A percentile compares a stretch with the other conserved stretches of the same genome.
Evolutionary conservation across 92 coral and sea anemone genomes (phyloP).

Genomic region (Heteractis magnifica): DNA sequence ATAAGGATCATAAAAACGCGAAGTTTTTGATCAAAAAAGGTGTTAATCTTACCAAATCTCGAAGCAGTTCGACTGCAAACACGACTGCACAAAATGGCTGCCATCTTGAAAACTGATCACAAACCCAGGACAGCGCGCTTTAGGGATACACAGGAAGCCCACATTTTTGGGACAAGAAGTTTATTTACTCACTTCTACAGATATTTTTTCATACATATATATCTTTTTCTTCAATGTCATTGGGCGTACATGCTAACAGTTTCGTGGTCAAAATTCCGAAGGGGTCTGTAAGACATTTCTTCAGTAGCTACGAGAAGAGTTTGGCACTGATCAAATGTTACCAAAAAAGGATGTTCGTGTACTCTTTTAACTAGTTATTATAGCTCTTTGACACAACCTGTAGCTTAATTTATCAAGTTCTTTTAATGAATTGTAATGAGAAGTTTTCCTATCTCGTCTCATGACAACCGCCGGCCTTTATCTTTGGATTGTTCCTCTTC

Average conservation of each 20-base stretch:
- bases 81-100: conserved; percentile 72
- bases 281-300: too few species aligned
- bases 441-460: too few species aligned
- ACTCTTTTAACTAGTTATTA: too few species aligned
- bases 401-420: too few species aligned
- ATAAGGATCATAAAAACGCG: neutral
- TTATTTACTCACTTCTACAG: neutral
- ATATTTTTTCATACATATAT: neutral
- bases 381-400: too few species aligned
- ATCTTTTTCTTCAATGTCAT: neutral
- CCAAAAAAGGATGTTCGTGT: too few species aligned
- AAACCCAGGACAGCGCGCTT: conserved; percentile 22
- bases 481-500: neutral
- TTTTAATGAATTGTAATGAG: too few species aligned
- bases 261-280: too few species aligned
- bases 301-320: too few species aligned
- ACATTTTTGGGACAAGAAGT: neutral
- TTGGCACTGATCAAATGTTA: too few species aligned
- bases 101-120: conserved; percentile 54
- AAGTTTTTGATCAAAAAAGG: neutral
- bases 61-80: conserved; percentile 51
- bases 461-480: too few species aligned
- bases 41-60: conserved; percentile 47
- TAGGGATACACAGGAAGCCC: conserved; percentile 14
- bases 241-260: neutral